Conservation (phyloP, 2,888 invertebrate species). For the Cryptus viduatorius region DNA sequence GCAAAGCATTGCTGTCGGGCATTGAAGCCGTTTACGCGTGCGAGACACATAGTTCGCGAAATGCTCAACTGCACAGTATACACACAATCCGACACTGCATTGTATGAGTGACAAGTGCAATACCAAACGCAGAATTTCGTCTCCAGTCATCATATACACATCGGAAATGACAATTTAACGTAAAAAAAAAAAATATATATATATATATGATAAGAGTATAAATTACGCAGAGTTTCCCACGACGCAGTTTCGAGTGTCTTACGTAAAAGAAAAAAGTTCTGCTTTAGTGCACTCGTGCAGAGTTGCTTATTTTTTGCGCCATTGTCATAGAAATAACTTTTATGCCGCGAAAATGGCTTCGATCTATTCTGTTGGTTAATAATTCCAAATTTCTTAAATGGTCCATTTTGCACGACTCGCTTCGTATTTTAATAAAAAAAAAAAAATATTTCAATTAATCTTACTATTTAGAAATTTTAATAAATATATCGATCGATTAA, state of each 20-base stretch:
- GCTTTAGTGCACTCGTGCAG: neutral
- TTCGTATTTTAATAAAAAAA: too few species aligned
- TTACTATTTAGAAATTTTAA: too few species aligned
- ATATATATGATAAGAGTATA: neutral
- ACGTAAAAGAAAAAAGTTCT: too few species aligned
- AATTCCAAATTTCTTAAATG: too few species aligned
- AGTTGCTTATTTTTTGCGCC: neutral
- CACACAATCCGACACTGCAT: neutral
- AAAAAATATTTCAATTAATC: too few species aligned
- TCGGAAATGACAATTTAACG: neutral
- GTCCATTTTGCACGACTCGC: too few species aligned
- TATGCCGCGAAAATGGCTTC: neutral
- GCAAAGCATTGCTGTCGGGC: slow-evolving; percentile 40
- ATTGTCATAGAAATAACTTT: neutral
- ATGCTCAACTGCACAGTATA: neutral
- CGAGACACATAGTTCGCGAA: slow-evolving; percentile 21
- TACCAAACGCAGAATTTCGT: neutral
- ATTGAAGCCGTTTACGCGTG: slow-evolving; percentile 49
- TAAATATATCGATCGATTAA: too few species aligned
- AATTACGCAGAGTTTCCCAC: too few species aligned
- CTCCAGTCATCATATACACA: neutral
- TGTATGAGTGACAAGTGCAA: neutral
- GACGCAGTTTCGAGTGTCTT: too few species aligned
- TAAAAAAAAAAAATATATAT: neutral
- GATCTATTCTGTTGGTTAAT: neutral